phyloP scores from a whole-genome alignment of 2,113 vertebrate species.

The Colaptes auratus region DNA sequence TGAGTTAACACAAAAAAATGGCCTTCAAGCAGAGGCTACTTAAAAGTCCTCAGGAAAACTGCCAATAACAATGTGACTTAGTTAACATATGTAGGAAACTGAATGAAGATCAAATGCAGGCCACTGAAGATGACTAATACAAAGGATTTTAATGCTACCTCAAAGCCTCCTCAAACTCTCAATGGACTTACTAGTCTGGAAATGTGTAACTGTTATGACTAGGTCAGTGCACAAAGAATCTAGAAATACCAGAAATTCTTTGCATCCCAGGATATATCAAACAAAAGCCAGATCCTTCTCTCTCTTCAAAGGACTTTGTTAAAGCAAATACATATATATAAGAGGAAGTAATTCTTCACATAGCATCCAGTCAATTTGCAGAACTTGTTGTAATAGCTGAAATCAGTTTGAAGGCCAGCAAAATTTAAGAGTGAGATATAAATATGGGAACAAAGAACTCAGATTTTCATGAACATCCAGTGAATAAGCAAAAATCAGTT shows the following conservation, averaged over 20 bases:
- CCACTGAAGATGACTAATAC: neutral
- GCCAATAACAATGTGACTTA: neutral
- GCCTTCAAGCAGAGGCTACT: neutral
- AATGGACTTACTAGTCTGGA: slow-evolving; percentile 40
- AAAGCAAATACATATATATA: neutral
- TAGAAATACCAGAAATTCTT: slow-evolving; percentile 43
- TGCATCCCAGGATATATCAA: neutral
- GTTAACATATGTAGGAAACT: neutral
- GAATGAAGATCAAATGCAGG: slow-evolving; percentile 18
- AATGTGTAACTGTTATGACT: slow-evolving; percentile 30
- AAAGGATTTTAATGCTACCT: slow-evolving; percentile 22
- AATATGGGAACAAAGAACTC: neutral
- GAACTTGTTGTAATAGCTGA: neutral
- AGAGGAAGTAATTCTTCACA: slow-evolving; percentile 9
- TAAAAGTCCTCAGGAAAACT: neutral
- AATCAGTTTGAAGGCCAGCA: neutral
- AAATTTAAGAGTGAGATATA: neutral
- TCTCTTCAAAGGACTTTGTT: neutral
- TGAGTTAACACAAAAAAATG: neutral
- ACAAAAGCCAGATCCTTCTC: neutral
- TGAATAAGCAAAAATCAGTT: neutral
- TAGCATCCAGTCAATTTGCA: neutral
- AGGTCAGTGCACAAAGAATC: slow-evolving; percentile 46
- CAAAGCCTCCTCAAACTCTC: slow-evolving; percentile 12
- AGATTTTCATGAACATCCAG: neutral